phyloP scores from a whole-genome alignment of 1,140 invertebrate genomes.

The Scaptodrosophila lebanonensis region DNA sequence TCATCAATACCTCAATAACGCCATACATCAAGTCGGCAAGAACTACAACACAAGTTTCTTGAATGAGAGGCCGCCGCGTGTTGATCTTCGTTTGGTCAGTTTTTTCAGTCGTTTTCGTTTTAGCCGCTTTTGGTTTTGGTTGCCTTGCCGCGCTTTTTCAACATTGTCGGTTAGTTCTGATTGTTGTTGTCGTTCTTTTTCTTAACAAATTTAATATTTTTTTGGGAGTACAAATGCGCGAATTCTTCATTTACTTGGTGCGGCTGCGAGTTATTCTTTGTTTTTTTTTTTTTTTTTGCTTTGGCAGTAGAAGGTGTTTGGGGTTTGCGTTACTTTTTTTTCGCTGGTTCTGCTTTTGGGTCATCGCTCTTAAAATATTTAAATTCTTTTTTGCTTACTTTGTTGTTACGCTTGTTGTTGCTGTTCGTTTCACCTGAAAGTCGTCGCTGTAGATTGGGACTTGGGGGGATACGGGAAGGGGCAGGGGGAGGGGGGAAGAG shows the following conservation, averaged over 20 bases:
- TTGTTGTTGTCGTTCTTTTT: slow-evolving; percentile 26
- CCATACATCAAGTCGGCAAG: not conserved
- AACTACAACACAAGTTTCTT: slow-evolving; percentile 19
- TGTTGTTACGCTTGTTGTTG: slow-evolving; percentile 36
- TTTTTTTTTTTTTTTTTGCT: slow-evolving; percentile 23
- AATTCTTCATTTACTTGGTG: slow-evolving; percentile 50
- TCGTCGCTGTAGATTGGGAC: no score
- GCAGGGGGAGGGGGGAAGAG: no score
- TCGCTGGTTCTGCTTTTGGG: slow-evolving; percentile 56
- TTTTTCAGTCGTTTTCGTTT: slow-evolving; percentile 3
- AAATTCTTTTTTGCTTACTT: slow-evolving; percentile 62
- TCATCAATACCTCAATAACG: not conserved
- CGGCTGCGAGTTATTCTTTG: slow-evolving; percentile 23
- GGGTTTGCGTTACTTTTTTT: slow-evolving; percentile 35
- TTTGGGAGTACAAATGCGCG: slow-evolving; percentile 33
- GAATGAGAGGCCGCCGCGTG: slow-evolving; percentile 11
- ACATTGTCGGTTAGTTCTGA: no score
- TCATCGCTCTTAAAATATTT: slow-evolving; percentile 75
- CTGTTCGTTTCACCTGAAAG: slow-evolving; percentile 62
- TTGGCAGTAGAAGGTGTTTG: slow-evolving; percentile 56
- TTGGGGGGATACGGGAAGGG: no score
- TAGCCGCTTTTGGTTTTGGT: no score
- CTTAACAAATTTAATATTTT: slow-evolving; percentile 42
- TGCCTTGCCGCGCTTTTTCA: no score
- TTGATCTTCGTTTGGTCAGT: not conserved